phyloP scores from a whole-genome alignment of 2,888 invertebrate species.

The Eilema sororculum region DNA sequence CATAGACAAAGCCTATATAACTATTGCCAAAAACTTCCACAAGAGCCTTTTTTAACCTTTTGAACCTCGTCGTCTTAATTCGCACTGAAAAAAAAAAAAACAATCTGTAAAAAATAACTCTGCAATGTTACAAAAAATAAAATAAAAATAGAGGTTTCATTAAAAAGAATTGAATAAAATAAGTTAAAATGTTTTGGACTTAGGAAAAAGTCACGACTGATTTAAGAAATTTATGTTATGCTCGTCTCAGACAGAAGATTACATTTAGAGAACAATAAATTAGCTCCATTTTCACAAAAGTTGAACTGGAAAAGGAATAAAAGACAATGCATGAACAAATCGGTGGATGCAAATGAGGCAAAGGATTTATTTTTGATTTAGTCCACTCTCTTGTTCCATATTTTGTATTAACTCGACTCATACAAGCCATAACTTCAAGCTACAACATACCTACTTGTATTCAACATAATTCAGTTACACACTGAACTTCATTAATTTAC shows the following conservation, averaged over 20 bases:
- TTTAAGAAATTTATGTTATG: not conserved
- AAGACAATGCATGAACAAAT: not conserved
- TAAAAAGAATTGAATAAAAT: not conserved
- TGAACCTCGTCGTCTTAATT: too few relatives aligned
- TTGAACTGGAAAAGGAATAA: not conserved
- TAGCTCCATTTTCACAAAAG: not conserved
- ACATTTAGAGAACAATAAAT: not conserved
- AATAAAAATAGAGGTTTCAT: not conserved
- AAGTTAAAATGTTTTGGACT: not conserved
- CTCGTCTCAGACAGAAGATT: not conserved
- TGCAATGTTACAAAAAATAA: too few relatives aligned
- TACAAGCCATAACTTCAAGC: not conserved
- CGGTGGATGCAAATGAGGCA: not conserved
- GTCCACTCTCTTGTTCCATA: not conserved
- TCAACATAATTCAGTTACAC: not conserved
- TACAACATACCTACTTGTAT: not conserved
- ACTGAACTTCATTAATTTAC: too few relatives aligned
- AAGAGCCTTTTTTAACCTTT: too few relatives aligned
- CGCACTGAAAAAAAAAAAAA: too few relatives aligned
- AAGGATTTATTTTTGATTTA: not conserved
- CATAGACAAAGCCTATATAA: too few relatives aligned
- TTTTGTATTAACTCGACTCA: not conserved
- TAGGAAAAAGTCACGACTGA: not conserved
- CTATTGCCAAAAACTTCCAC: too few relatives aligned
- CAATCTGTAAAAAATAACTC: too few relatives aligned